Percentiles rank a stretch among this genome's conserved stretches.
Conservation (phyloP, 2,113 vertebrate species). For the Campylorhamphus procurvoides region DNA sequence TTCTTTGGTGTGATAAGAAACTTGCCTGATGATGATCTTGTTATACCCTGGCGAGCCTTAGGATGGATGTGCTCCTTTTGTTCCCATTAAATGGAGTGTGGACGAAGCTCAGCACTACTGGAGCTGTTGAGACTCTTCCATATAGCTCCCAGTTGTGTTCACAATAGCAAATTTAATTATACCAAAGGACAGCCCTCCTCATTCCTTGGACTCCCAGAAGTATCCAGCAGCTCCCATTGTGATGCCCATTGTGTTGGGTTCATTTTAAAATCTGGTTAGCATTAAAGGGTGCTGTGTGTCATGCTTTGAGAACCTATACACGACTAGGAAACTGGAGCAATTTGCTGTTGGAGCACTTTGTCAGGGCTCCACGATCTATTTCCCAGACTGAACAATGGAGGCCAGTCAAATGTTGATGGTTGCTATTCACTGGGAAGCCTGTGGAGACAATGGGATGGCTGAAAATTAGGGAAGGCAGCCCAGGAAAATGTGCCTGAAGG, state of each 20-base stretch:
- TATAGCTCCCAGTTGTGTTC: conserved; percentile 46
- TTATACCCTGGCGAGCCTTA: neutral
- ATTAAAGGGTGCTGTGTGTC: conserved; percentile 37
- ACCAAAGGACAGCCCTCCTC: neutral
- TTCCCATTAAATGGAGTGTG: neutral
- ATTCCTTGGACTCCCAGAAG: conserved; percentile 26
- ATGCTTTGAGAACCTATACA: conserved; percentile 25
- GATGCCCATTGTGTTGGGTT: conserved; percentile 24
- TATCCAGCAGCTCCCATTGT: conserved; percentile 45
- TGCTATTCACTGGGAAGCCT: conserved; percentile 5
- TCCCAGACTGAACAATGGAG: conserved; percentile 50
- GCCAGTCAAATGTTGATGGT: conserved; percentile 1
- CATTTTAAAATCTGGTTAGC: conserved; percentile 38
- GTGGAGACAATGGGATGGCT: conserved; percentile 52
- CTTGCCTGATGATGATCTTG: neutral
- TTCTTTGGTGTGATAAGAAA: neutral
- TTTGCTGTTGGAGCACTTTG: conserved; percentile 32
- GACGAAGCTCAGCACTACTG: neutral
- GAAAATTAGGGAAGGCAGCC: neutral
- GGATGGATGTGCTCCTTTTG: neutral
- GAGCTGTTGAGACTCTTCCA: conserved; percentile 5
- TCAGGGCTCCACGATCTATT: conserved; percentile 32
- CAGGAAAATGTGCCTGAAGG: conserved; percentile 34
- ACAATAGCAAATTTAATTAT: conserved; percentile 36
- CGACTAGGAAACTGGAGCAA: neutral